phyloP scores from a whole-genome alignment of 2,113 vertebrate genomes.

The Diglossa brunneiventris region DNA sequence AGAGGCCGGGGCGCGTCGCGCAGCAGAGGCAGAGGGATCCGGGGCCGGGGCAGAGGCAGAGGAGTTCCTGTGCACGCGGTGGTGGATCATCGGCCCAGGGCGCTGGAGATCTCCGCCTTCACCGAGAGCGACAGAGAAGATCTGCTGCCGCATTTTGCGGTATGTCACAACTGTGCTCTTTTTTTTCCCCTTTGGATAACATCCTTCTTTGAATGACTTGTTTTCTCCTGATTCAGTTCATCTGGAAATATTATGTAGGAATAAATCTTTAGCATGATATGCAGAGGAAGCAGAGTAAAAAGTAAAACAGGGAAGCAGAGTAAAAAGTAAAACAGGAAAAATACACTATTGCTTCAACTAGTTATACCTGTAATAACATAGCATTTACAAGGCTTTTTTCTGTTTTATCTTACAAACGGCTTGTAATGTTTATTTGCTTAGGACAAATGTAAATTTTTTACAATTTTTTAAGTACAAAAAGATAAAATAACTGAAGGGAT shows the following conservation, averaged over 20 bases:
- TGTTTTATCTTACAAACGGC: neutral
- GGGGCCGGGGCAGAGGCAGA: constrained; percentile 83
- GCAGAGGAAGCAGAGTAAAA: neutral
- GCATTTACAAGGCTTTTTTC: neutral
- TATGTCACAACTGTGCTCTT: constrained; percentile 70
- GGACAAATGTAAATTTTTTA: neutral
- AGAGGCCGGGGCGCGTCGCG: constrained; percentile 82
- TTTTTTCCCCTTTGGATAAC: neutral
- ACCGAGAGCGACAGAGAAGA: constrained; percentile 86
- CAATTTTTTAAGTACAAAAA: neutral
- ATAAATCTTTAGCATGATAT: neutral
- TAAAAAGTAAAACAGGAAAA: neutral
- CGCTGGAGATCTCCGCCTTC: constrained; percentile 89
- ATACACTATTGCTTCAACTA: neutral
- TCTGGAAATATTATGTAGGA: neutral
- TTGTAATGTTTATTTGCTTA: neutral
- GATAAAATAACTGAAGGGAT: neutral
- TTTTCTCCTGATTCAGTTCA: neutral
- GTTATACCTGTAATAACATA: neutral
- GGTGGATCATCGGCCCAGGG: constrained; percentile 91
- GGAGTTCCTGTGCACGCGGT: constrained; percentile 82
- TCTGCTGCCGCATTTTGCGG: constrained; percentile 95
- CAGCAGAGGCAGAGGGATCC: constrained; percentile 82
- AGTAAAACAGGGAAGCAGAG: neutral
- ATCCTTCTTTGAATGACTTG: neutral